phyloP scores from a whole-genome alignment of 1,140 invertebrate genomes.

The Rhopalosiphum padi region DNA sequence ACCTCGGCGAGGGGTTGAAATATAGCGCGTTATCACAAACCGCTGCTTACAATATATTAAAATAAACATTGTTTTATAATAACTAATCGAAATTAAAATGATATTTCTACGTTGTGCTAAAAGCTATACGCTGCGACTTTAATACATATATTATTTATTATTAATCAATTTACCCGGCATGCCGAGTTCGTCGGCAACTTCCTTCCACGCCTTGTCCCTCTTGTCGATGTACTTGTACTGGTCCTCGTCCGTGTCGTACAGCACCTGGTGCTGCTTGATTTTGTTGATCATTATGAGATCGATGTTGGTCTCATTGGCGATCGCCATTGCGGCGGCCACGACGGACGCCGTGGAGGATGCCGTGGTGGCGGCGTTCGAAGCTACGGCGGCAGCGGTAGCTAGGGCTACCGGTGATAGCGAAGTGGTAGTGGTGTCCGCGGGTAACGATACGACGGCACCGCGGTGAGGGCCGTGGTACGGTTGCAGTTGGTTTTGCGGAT shows the following conservation, averaged over 20 bases:
- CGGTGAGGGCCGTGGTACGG: neutral
- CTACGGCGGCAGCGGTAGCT: neutral
- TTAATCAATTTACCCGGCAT: slow-evolving; percentile 41
- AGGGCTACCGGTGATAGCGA: neutral
- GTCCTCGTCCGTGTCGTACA: slow-evolving; percentile 54
- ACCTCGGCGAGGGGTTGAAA: neutral
- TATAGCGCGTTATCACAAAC: neutral
- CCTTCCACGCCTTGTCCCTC: slow-evolving; percentile 52
- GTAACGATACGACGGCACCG: neutral
- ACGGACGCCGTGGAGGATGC: slow-evolving; percentile 26
- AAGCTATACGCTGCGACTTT: too few relatives aligned
- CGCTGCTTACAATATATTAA: neutral
- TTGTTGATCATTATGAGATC: slow-evolving; percentile 54
- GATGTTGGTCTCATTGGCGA: slow-evolving; percentile 41
- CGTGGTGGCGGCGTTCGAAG: slow-evolving; percentile 1
- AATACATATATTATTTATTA: too few relatives aligned
- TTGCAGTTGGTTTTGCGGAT: neutral
- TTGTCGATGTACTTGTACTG: slow-evolving; percentile 57
- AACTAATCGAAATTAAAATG: neutral
- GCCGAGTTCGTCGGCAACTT: slow-evolving; percentile 43
- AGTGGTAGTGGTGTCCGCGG: slow-evolving; percentile 36
- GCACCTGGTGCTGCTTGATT: slow-evolving; percentile 39
- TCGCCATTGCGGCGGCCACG: slow-evolving; percentile 44
- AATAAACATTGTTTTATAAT: neutral
- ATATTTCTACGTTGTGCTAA: neutral